Percentiles rank a stretch among this genome's conserved stretches.
phyloP scores from a whole-genome alignment of 2,888 invertebrate species.

The Colostygia pectinataria region DNA sequence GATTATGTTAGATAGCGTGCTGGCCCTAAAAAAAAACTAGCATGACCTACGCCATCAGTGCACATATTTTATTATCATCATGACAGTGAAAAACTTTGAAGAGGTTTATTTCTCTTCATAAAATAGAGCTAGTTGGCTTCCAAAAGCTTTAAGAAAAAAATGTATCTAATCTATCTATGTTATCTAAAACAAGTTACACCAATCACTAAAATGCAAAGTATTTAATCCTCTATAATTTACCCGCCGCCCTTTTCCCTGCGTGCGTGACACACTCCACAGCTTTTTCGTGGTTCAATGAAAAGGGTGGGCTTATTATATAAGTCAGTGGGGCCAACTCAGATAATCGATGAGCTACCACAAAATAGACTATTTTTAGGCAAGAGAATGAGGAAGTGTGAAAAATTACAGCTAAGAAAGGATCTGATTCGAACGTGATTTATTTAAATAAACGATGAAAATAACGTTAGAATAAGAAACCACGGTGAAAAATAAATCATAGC shows the following conservation, averaged over 20 bases:
- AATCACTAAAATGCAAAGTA: conserved; percentile 1
- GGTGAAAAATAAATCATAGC: not conserved
- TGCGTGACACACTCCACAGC: conserved; percentile 25
- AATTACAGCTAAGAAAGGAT: not conserved
- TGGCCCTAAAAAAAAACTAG: too few species aligned
- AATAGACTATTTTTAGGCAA: conserved; percentile 12
- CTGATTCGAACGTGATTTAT: not conserved
- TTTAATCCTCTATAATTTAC: conserved; percentile 10
- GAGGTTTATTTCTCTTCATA: too few species aligned
- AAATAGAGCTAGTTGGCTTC: too few species aligned
- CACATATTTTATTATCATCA: too few species aligned
- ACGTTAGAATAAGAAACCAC: not conserved
- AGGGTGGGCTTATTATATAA: conserved; percentile 23
- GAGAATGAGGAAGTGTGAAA: conserved; percentile 10
- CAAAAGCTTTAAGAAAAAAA: too few species aligned
- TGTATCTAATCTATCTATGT: too few species aligned
- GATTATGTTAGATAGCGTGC: too few species aligned
- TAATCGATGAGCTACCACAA: conserved; percentile 24
- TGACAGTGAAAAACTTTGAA: too few species aligned
- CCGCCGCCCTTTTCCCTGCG: conserved; percentile 8
- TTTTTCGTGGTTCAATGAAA: conserved; percentile 23
- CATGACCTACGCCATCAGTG: too few species aligned
- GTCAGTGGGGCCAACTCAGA: conserved; percentile 10
- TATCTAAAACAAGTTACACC: too few species aligned
- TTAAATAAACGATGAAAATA: conserved; percentile 1